Percentiles rank a stretch among this genome's conserved stretches.
Evolutionary conservation across 2,888 invertebrate species (phyloP).

Genomic region (Schrankia costaestrigalis): DNA sequence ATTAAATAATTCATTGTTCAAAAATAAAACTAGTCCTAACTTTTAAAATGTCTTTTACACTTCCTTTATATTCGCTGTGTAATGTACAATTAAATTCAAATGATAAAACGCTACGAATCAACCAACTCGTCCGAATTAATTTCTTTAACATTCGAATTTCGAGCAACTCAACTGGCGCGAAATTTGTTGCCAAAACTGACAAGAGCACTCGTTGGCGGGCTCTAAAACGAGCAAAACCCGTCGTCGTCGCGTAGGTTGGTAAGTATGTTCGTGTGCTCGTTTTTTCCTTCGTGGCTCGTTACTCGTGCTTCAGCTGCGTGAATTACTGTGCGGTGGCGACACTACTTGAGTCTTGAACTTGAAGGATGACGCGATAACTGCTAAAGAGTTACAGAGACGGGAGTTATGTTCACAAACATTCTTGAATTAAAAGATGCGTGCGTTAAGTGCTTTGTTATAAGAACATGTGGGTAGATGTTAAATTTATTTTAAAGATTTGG

Average conservation of each 20-base stretch:
- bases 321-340: constrained; percentile 37
- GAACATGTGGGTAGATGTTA: too few relatives aligned
- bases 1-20: too few relatives aligned
- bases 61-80: too few relatives aligned
- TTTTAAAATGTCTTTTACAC: too few relatives aligned
- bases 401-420: too few relatives aligned
- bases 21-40: too few relatives aligned
- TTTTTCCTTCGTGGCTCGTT: constrained; percentile 63
- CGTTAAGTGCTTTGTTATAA: too few relatives aligned
- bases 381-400: constrained; percentile 6
- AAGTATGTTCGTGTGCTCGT: constrained; percentile 40
- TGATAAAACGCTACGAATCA: too few relatives aligned
- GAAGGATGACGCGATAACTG: constrained; percentile 27
- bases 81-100: too few relatives aligned
- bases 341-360: constrained; percentile 19
- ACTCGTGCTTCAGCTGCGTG: constrained; percentile 45
- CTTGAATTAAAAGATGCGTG: constrained; percentile 4
- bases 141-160: constrained; percentile 6
- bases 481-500: too few relatives aligned
- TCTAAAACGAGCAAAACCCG: constrained; percentile 46
- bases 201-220: constrained; percentile 31
- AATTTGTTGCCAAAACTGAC: constrained; percentile 27
- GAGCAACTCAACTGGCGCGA: constrained; percentile 14
- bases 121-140: constrained; percentile 3
- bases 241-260: constrained; percentile 37